Base-by-base conservation (phyloP, 2,797 vertebrate species). In the Falco berigora region DNA sequence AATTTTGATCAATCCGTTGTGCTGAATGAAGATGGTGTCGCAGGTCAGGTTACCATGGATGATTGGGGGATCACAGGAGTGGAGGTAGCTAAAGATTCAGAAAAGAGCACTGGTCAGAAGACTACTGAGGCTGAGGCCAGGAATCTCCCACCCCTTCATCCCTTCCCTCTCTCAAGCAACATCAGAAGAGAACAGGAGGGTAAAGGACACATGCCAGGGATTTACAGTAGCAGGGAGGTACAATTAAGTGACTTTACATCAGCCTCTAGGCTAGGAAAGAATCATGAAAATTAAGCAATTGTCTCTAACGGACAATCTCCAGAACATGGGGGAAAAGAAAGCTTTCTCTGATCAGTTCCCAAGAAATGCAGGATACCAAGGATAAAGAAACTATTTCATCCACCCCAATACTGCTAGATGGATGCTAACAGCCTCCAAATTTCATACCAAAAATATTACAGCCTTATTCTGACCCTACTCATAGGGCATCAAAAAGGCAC, bases 1-100 rank as follows among this genome's bases (percentile, higher is more conserved):
- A 10, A 99, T 99, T 97, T 99, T 99, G 98, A 99, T 99, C 96
- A 99, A 98, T 62, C 99, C 99, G 1, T 99, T 99, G 98, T 99
- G 99, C 97, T 99, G 99, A 96, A 99, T 99, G 97, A 99, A 99
- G 98, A 99, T 99, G 77, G 99, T 99, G 98, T 99, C 99, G 66
- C 99, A 99, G 94, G 99, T 99, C 97, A 99, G 98, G 98, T 99
- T 99, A 81, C 99, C 99, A 7, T 99, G 99, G 97, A 99, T 99
- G 97, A 99, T 99, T 40, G 99, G 99, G 44, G 99, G 99, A 90
- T 99, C 99, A 97, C 99, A 99, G 83, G 99, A 99, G 96, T 99
- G 99, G 94, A 99, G 99, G 97, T 99, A 99, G 98, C 99, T 99
- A 96, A 42, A 95, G 56, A 59, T 82, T 55, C 59, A 96, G 82